Evolutionary conservation across 1,140 invertebrate genomes (phyloP), one percentile per base, ranked within the genome.

Genomic region (Catajapyx aquilonaris): DNA sequence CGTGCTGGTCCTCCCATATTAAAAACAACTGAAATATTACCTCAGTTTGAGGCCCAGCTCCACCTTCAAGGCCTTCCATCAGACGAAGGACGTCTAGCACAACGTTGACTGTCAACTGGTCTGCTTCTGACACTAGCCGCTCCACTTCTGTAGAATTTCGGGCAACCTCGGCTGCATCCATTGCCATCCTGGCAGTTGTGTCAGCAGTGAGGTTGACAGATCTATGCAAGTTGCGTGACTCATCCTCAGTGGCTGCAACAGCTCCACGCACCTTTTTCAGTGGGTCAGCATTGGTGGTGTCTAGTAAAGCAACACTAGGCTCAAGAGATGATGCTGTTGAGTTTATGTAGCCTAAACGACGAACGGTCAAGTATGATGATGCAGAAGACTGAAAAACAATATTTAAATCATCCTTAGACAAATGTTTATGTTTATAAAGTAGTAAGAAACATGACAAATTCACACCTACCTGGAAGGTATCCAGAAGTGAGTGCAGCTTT

Each of bases 301-400:
- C 23, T 28, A 28, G 23, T 13, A 28, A 28, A 9, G 13, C 13
- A 9, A 28, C 23, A 9, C 13, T 13, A 28, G 23, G 23, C 13
- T 28, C 23, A 9, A 28, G 13, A 7, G 7, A 7, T 9, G 64
- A 55, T 0, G 73, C 58, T 18, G 73, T 68, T 4, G 77, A 59
- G 43, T 84, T 80, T 40, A 85, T 71, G 43, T 74, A 73, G 20
- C 68, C 64, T 1, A 88, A 53, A 35, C 76, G 65, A 44, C 76
- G 73, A 39, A 71, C 66, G 0, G 81, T 83, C 43, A 81, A 84
- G 46, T 77, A 79, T 20, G 76, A 74, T 19, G 75, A 64, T 7
- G 76, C 73, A 1, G 73, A 72, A 16, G 64, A 62, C n/a, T n/a
- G n/a, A n/a, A n/a, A n/a, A n/a, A n/a, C n/a, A n/a, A n/a, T n/a